These are phyloP conservation scores for Megaustenia siamemsis DNA, from an alignment of 2,888 invertebrate species.

Conservation along the genomic window DNA sequence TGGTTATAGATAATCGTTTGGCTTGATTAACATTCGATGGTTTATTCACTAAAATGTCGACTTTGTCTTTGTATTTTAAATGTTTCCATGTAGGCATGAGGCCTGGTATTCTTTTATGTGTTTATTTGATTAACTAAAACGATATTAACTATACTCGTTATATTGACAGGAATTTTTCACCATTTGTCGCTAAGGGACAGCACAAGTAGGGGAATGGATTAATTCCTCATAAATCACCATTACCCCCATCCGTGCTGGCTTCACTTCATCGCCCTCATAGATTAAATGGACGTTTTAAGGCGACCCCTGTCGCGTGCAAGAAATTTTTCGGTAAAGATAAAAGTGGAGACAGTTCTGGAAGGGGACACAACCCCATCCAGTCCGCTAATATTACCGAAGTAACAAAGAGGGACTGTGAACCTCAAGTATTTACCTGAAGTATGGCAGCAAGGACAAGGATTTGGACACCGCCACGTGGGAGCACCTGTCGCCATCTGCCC, in stretches of 20 bases:
- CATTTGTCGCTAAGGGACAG: too few species aligned
- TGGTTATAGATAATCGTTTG: too few species aligned
- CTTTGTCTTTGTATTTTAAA: too few species aligned
- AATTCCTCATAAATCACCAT: background rate
- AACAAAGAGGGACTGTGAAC: conserved; percentile 32
- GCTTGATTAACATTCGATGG: too few species aligned
- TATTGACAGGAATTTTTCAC: too few species aligned
- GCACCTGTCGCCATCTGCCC: conserved; percentile 55
- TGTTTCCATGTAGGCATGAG: too few species aligned
- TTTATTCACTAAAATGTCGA: too few species aligned
- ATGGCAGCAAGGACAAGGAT: conserved; percentile 35
- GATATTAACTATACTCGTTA: too few species aligned
- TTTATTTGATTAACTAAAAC: too few species aligned
- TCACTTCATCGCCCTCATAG: conserved; percentile 15
- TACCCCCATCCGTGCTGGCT: background rate
- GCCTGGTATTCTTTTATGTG: too few species aligned
- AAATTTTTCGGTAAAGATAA: conserved; percentile 15
- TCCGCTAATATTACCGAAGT: conserved; percentile 42
- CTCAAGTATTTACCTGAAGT: conserved; percentile 34
- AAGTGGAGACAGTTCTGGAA: conserved; percentile 1
- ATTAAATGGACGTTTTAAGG: conserved; percentile 39
- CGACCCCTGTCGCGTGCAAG: conserved; percentile 35
- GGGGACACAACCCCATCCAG: background rate
- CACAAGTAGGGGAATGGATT: background rate
- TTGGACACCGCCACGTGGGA: conserved; percentile 44